Base-by-base conservation (phyloP, 2,113 vertebrate genomes). In the Grus americana region DNA sequence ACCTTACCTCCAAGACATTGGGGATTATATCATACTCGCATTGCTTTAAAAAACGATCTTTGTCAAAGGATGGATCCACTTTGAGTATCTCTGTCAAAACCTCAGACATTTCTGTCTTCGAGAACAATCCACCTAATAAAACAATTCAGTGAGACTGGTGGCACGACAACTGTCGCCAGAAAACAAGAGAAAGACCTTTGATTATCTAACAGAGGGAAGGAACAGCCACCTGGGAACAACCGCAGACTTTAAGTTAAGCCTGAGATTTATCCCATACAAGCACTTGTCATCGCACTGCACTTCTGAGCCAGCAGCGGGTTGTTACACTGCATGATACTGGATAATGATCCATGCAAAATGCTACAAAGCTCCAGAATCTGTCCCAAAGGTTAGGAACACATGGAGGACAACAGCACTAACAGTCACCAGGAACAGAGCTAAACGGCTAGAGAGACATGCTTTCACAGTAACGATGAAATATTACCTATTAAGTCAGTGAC, bases 81-180 rank as follows among this genome's bases (percentile, higher is more conserved):
- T 98, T 98, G 54, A 99, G 97, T 94, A 99, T 99, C 98, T 99
- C 99, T 0, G 99, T 99, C 63, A 99, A 95, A 8, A 99, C 99
- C 87, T 99, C 99, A 0, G 99, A 99, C 99, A 99, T 99, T 78
- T 99, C 99, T 0, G 99, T 99, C 98, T 99, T 99, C 6, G 99
- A 99, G 97, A 99, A 99, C 62, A 99, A 93, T 1, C 99, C 99
- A 58, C 99, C 99, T 99, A 92, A 15, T 26, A 10, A 40, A 50
- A 86, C 8, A 58, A 30, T 18, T 6, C 62, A 3, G 14, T 73
- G 49, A 47, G 88, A 12, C 0, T 0, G 4, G 15, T 4, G 57
- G 12, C 30, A 50, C 1, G 0, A 68, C 23, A 42, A n/a, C 9
- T 12, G 11, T 17, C 5, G 0, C 17, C 65, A 36, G 61, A 10